A percentile compares a stretch with the other conserved stretches of the same genome.
phyloP scores from a whole-genome alignment of 2,888 invertebrate genomes.

The Synergus gifuensis region DNA sequence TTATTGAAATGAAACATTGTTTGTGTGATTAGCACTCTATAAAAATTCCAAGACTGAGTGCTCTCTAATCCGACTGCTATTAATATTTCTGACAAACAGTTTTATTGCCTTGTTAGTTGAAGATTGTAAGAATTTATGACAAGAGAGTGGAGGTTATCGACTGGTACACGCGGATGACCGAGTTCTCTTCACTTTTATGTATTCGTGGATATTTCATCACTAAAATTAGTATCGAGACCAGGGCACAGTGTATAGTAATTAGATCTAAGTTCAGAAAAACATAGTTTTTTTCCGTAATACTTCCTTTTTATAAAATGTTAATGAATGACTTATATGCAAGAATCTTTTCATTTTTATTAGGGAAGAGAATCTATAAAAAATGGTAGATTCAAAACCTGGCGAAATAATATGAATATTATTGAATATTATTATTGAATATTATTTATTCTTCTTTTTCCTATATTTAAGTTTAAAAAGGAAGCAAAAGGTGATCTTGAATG shows the following conservation, averaged over 20 bases:
- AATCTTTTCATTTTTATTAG: too few relatives aligned
- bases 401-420: not conserved
- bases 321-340: too few relatives aligned
- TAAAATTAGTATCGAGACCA: slow-evolving; percentile 16
- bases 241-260: not conserved
- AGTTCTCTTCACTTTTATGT: slow-evolving; percentile 23
- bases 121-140: slow-evolving; percentile 40
- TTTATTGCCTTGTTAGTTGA: slow-evolving; percentile 31
- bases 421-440: too few relatives aligned
- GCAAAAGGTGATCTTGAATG: not conserved
- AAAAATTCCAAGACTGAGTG: slow-evolving; percentile 9
- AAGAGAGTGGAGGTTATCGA: slow-evolving; percentile 33
- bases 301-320: not conserved
- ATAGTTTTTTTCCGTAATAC: not conserved
- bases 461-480: too few relatives aligned
- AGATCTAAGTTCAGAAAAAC: slow-evolving; percentile 28
- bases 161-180: slow-evolving; percentile 34
- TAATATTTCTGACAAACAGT: slow-evolving; percentile 41
- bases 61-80: slow-evolving; percentile 31
- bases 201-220: slow-evolving; percentile 18
- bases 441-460: not conserved
- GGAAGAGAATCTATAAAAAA: too few relatives aligned
- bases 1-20: slow-evolving; percentile 5
- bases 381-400: too few relatives aligned
- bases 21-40: slow-evolving; percentile 9